Evolutionary conservation across 2,113 vertebrate species (phyloP).

Genomic region (Hyperopisus bebe): DNA sequence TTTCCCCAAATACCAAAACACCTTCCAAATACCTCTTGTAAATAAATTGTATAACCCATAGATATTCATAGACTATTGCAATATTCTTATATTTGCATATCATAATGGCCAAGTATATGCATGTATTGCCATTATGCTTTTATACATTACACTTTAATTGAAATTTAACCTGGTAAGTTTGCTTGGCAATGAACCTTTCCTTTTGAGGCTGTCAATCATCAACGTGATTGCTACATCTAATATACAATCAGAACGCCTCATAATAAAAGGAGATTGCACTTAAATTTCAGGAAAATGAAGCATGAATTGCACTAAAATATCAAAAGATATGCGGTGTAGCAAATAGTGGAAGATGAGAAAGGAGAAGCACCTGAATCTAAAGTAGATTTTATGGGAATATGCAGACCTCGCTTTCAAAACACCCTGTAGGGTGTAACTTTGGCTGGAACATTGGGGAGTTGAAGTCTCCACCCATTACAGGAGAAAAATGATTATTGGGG

Average conservation of each 20-base stretch:
- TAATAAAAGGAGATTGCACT: background rate
- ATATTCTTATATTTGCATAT: background rate
- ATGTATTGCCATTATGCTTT: background rate
- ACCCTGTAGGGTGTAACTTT: no score
- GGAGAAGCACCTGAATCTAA: no score
- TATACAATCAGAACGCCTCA: background rate
- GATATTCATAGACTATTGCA: background rate
- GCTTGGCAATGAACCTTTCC: background rate
- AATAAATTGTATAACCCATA: background rate
- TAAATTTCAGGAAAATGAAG: background rate
- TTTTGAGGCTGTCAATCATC: background rate
- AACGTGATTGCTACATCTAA: background rate
- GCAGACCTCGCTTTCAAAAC: no score
- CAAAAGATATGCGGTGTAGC: background rate
- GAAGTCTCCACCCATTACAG: no score
- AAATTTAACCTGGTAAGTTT: background rate
- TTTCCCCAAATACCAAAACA: background rate
- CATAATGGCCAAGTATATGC: background rate
- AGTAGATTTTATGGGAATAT: no score
- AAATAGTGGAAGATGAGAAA: background rate
- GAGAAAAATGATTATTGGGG: no score
- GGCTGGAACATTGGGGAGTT: no score
- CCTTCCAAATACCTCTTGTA: background rate
- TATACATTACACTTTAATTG: background rate
- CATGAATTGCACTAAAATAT: background rate